Evolutionary conservation across 2,797 vertebrate species (phyloP).

Genomic region (Lagorchestes hirsutus): DNA sequence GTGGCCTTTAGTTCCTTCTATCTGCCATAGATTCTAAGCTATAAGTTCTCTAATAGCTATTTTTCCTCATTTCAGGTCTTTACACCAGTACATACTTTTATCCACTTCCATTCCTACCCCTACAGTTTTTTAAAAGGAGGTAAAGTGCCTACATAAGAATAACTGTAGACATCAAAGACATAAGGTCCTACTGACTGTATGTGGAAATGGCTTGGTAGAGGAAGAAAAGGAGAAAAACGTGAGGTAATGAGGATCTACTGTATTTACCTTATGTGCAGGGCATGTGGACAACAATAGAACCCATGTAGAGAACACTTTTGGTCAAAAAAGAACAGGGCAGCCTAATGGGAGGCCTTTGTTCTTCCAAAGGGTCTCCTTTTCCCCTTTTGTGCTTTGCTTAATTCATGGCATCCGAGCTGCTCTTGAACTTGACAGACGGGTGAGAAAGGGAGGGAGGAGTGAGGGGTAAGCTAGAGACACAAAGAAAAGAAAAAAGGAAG

Average conservation of each 20-base stretch:
- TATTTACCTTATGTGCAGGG: conserved; percentile 87
- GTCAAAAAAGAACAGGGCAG: conserved; percentile 88
- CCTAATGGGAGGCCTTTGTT: conserved; percentile 89
- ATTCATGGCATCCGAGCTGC: conserved; percentile 89
- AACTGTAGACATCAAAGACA: conserved; percentile 84
- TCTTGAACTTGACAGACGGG: conserved; percentile 90
- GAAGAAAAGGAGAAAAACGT: conserved; percentile 79
- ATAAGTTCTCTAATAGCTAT: conserved; percentile 76
- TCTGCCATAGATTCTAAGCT: conserved; percentile 77
- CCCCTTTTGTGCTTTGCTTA: conserved; percentile 89
- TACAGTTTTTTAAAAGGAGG: conserved; percentile 80
- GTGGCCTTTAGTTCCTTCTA: conserved; percentile 78
- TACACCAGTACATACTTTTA: conserved; percentile 77
- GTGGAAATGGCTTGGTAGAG: conserved; percentile 62
- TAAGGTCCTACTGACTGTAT: conserved; percentile 78
- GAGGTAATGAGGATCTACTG: conserved; percentile 86
- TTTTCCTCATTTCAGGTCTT: conserved; percentile 81
- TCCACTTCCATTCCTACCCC: conserved; percentile 81
- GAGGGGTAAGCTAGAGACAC: conserved; percentile 78
- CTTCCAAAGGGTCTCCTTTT: conserved; percentile 89
- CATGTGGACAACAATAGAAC: conserved; percentile 86
- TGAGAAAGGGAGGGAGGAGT: conserved; percentile 81
- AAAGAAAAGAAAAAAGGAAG: conserved; percentile 82
- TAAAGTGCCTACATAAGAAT: conserved; percentile 85
- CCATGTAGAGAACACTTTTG: conserved; percentile 85